phyloP scores from a whole-genome alignment of 2,797 vertebrate species.

The Eulemur rubriventer region DNA sequence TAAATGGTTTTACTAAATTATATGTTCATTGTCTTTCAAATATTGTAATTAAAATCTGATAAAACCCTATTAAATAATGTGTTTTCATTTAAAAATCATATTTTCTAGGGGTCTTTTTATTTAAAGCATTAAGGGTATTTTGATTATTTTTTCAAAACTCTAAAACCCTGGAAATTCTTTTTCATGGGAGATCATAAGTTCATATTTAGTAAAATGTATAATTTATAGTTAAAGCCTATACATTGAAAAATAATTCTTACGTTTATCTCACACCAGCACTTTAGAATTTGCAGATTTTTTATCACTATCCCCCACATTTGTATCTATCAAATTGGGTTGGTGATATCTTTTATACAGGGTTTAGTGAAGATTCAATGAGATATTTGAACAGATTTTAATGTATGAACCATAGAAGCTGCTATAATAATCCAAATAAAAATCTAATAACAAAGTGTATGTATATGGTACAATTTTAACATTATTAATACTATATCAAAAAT shows the following conservation, averaged over 20 bases:
- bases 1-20: not conserved
- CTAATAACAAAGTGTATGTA: not conserved
- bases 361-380: not conserved
- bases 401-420: not conserved
- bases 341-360: not conserved
- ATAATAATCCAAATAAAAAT: slow-evolving; percentile 12
- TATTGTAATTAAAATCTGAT: not conserved
- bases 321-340: not conserved
- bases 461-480: not conserved
- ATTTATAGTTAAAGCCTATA: not conserved
- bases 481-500: not conserved
- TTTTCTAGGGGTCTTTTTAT: not conserved
- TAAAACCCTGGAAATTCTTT: not conserved
- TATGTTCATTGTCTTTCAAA: not conserved
- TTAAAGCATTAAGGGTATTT: not conserved
- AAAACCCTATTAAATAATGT: not conserved
- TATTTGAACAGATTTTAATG: slow-evolving; percentile 8
- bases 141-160: slow-evolving; percentile 1
- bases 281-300: not conserved
- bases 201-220: not conserved
- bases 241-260: not conserved
- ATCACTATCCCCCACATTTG: not conserved
- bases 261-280: not conserved
- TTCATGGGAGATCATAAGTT: not conserved
- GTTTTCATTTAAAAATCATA: not conserved